Evolutionary conservation across 2,888 invertebrate genomes (phyloP).

Genomic region (Colletes collaris): DNA sequence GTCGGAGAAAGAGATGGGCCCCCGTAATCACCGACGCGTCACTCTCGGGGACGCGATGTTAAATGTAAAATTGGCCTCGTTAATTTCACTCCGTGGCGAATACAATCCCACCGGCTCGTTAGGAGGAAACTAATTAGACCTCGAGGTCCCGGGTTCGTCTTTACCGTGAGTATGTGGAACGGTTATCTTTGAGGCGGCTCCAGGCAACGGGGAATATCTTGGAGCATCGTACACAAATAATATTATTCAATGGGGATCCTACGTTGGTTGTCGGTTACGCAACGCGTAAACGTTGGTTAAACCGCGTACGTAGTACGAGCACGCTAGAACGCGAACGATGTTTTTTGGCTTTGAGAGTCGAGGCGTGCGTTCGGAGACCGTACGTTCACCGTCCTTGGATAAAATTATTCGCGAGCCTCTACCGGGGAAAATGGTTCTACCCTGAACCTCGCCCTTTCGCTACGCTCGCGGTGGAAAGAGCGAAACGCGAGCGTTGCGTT

Average conservation of each 20-base stretch:
- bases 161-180: slow-evolving; percentile 27
- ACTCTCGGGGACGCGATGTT: slow-evolving; percentile 42
- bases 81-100: slow-evolving; percentile 66
- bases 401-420: no score
- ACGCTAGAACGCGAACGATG: no score
- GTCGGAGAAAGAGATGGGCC: background rate
- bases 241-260: slow-evolving; percentile 31
- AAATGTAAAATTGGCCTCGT: slow-evolving; percentile 69
- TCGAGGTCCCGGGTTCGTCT: slow-evolving; percentile 39
- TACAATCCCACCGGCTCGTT: slow-evolving; percentile 58
- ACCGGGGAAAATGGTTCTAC: no score
- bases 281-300: no score
- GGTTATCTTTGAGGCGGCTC: slow-evolving; percentile 45
- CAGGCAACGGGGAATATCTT: slow-evolving; percentile 25
- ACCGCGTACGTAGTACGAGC: no score
- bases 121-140: slow-evolving; percentile 56
- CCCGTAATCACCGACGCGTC: slow-evolving; percentile 45
- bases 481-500: no score
- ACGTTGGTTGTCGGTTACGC: background rate
- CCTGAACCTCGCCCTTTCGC: no score
- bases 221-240: slow-evolving; percentile 39
- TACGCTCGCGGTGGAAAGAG: no score
- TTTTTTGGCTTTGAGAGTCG: no score
- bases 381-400: no score
- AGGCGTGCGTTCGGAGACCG: no score